Conservation (phyloP, 2,888 invertebrate genomes). For the Campoplex capitator region DNA sequence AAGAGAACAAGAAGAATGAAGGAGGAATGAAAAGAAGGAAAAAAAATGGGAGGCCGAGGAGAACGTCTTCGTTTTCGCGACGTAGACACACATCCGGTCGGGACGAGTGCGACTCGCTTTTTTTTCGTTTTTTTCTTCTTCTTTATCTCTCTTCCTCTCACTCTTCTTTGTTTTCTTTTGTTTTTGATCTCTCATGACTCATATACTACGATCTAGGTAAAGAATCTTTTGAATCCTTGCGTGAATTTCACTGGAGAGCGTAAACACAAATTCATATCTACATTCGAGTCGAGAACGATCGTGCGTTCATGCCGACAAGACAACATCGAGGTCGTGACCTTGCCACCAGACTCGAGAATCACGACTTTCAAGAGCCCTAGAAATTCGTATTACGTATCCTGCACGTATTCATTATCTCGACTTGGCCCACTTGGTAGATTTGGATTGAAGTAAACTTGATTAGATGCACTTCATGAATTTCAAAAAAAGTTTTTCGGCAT, state of each 20-base stretch:
- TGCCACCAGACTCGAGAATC: constrained; percentile 60
- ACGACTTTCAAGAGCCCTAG: constrained; percentile 45
- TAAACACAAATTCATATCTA: constrained; percentile 20
- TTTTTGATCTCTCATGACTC: constrained; percentile 33
- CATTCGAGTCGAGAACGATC: constrained; percentile 33
- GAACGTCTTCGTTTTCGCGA: constrained; percentile 61
- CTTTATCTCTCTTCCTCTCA: neutral
- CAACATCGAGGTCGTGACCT: constrained; percentile 64
- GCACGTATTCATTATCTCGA: neutral
- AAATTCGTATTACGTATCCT: neutral
- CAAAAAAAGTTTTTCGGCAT: neutral
- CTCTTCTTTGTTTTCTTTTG: constrained; percentile 26
- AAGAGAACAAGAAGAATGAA: constrained; percentile 47
- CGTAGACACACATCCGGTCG: constrained; percentile 63
- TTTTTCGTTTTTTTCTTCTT: constrained; percentile 34
- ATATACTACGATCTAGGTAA: constrained; percentile 7
- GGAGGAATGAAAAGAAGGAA: constrained; percentile 38
- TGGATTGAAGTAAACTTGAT: neutral
- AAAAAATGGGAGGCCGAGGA: constrained; percentile 15
- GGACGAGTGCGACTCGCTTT: constrained; percentile 16
- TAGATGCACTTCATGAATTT: neutral
- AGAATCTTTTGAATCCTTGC: constrained; percentile 15
- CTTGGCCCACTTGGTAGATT: neutral
- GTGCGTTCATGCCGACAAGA: constrained; percentile 43
- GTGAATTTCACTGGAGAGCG: constrained; percentile 20